Conservation (phyloP, 2,888 invertebrate genomes). For the Eristalis tenax region DNA sequence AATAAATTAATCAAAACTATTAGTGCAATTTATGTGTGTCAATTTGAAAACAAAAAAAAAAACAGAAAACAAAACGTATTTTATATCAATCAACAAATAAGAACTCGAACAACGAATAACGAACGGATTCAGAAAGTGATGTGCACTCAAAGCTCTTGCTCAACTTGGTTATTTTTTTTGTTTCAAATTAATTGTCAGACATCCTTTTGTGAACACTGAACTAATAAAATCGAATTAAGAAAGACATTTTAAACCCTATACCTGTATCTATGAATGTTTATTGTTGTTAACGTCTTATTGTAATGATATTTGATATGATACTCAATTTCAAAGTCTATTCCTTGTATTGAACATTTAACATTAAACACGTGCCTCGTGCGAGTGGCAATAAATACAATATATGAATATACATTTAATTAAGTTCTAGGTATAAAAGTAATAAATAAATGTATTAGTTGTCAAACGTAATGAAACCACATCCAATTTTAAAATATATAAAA, state of each 20-base stretch:
- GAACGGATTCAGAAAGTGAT: neutral
- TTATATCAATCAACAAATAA: neutral
- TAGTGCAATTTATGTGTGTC: slow-evolving; percentile 60
- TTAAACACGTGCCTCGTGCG: slow-evolving; percentile 65
- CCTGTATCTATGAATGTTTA: neutral
- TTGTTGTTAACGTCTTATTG: slow-evolving; percentile 4
- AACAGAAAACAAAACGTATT: neutral
- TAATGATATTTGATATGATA: neutral
- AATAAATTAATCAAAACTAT: slow-evolving; percentile 15
- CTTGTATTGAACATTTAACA: neutral
- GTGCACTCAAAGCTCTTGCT: slow-evolving; percentile 9
- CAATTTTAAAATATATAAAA: neutral
- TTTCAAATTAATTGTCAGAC: neutral
- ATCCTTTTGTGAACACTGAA: no score
- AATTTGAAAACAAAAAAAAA: slow-evolving; percentile 35
- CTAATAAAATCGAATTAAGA: no score
- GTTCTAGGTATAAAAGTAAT: neutral
- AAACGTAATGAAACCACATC: neutral
- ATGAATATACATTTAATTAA: slow-evolving; percentile 5
- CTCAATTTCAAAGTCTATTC: slow-evolving; percentile 30
- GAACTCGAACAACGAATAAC: slow-evolving; percentile 50
- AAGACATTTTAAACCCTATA: neutral
- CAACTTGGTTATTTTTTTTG: neutral
- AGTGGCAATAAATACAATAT: slow-evolving; percentile 65
- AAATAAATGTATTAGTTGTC: neutral